Evolutionary conservation across 2,888 invertebrate species (phyloP).

Genomic region (Chelonus formosanus): DNA sequence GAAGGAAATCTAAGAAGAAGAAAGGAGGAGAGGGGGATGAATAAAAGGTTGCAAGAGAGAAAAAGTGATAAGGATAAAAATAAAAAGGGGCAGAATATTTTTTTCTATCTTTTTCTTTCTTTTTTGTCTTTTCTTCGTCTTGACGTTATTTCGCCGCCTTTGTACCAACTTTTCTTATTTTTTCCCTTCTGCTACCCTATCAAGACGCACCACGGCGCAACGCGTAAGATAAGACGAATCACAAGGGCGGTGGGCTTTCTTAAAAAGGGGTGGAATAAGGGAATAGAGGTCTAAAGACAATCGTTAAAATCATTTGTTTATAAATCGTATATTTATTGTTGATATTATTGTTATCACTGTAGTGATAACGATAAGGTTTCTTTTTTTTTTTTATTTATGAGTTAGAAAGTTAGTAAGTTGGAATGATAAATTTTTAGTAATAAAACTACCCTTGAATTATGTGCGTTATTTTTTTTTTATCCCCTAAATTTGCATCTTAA

Average conservation of each 20-base stretch:
- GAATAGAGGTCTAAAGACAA: slow-evolving; percentile 40
- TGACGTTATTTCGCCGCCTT: slow-evolving; percentile 26
- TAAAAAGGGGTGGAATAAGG: slow-evolving; percentile 33
- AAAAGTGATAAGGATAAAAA: slow-evolving; percentile 33
- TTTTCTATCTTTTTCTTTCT: slow-evolving; percentile 27
- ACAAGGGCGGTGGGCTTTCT: slow-evolving; percentile 27
- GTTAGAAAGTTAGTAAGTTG: too few species aligned
- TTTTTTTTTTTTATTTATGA: too few species aligned
- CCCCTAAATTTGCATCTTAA: slow-evolving; percentile 12
- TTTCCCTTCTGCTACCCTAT: slow-evolving; percentile 5
- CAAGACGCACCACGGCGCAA: slow-evolving; percentile 31
- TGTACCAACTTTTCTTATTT: slow-evolving; percentile 22
- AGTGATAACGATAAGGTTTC: too few species aligned
- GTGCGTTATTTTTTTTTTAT: background rate
- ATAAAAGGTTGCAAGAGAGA: slow-evolving; percentile 26
- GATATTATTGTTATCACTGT: too few species aligned
- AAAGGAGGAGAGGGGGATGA: slow-evolving; percentile 34
- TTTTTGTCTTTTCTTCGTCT: slow-evolving; percentile 26
- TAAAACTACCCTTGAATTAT: slow-evolving; percentile 2
- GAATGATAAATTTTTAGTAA: background rate
- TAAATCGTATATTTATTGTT: too few species aligned
- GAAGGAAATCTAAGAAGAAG: slow-evolving; percentile 43
- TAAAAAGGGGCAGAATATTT: slow-evolving; percentile 27
- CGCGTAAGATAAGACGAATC: slow-evolving; percentile 39
- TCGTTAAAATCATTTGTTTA: too few species aligned